These are phyloP conservation scores for Archegozetes longisetosus DNA, from an alignment of 1,140 invertebrate genomes.

Conservation along the genomic window DNA sequence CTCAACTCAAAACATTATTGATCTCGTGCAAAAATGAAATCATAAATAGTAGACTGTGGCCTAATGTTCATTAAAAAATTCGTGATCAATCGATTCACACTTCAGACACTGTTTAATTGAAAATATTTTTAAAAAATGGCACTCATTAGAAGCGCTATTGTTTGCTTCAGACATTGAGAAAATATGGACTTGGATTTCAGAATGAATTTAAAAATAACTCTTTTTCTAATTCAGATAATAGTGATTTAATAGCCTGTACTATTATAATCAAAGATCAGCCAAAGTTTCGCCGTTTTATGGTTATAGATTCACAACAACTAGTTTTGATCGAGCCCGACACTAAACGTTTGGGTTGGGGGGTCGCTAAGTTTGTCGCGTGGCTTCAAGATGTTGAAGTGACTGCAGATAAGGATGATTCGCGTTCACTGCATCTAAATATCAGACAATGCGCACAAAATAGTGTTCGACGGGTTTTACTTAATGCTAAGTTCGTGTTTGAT, in stretches of 20 bases:
- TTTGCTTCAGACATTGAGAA: no score
- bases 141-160: no score
- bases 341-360: conserved; percentile 82
- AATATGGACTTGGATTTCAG: no score
- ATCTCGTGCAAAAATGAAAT: no score
- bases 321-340: conserved; percentile 92
- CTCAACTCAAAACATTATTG: no score
- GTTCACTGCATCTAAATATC: conserved; percentile 62
- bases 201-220: conserved; percentile 26
- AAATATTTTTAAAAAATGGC: no score
- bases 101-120: no score
- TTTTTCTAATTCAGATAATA: conserved; percentile 54
- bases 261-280: conserved; percentile 74
- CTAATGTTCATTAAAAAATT: no score
- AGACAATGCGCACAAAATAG: conserved; percentile 6
- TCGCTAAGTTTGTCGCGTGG: conserved; percentile 72
- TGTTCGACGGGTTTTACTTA: conserved; percentile 44
- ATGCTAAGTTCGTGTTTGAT: conserved; percentile 90
- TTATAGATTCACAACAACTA: conserved; percentile 82
- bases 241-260: conserved; percentile 88
- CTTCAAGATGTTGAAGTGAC: conserved; percentile 48
- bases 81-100: no score
- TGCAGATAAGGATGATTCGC: conserved; percentile 87
- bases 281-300: conserved; percentile 77
- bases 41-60: no score